Percentiles rank a stretch among this genome's conserved stretches.
phyloP scores from a whole-genome alignment of 1,140 invertebrate species.

The Drosophila setifemur region DNA sequence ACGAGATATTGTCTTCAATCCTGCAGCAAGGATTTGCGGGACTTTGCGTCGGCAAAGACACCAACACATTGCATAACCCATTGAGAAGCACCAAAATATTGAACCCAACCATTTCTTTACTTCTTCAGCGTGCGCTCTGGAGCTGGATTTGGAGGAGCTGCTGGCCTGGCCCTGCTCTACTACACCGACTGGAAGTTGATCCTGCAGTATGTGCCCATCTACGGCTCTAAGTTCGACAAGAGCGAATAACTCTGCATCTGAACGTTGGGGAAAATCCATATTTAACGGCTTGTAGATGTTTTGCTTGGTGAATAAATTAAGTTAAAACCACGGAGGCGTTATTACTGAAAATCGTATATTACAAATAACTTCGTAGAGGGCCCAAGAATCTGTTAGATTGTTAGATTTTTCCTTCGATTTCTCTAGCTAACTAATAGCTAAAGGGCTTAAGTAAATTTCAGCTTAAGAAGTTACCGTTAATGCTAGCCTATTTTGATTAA shows the following conservation, averaged over 20 bases:
- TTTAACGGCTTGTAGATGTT: conserved; percentile 42
- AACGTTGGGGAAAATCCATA: background rate
- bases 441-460: conserved; percentile 42
- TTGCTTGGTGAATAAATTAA: conserved; percentile 62
- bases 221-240: conserved; percentile 87
- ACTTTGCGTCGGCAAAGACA: background rate
- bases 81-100: background rate
- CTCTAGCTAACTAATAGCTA: conserved; percentile 40
- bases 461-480: conserved; percentile 15
- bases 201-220: conserved; percentile 88
- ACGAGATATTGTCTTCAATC: background rate
- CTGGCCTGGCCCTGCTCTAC: conserved; percentile 85
- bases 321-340: conserved; percentile 30
- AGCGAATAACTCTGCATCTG: conserved; percentile 74
- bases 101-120: background rate
- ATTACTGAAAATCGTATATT: conserved; percentile 44
- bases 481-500: conserved; percentile 56
- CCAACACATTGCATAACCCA: conserved; percentile 59
- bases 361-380: conserved; percentile 38
- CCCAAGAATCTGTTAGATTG: conserved; percentile 17
- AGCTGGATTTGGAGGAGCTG: conserved; percentile 85
- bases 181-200: conserved; percentile 91
- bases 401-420: conserved; percentile 30
- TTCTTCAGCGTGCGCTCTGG: conserved; percentile 85
- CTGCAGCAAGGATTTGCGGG: background rate